Conservation (phyloP, 2,113 vertebrate species). For the Siphamia tubifer region DNA sequence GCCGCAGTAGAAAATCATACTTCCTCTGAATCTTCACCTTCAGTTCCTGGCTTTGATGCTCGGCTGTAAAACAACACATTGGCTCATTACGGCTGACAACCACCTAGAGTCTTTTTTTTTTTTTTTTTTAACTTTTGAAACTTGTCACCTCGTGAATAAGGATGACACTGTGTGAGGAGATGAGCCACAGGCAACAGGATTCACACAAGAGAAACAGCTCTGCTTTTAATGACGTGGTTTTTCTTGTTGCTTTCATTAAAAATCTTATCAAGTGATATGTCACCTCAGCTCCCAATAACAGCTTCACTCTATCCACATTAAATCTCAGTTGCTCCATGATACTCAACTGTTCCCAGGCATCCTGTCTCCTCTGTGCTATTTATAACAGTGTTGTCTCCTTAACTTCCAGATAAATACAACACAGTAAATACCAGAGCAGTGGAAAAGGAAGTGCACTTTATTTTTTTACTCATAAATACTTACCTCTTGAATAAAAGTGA, state of each 20-base stretch:
- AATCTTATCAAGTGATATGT: background rate
- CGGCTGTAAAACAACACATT: constrained; percentile 6
- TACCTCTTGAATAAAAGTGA: no score
- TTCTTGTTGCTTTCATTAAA: background rate
- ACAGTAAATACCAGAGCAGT: no score
- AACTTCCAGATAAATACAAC: background rate
- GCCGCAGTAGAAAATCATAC: background rate
- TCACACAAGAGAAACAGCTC: background rate
- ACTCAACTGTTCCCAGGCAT: background rate
- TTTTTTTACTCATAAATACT: no score
- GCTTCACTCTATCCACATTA: background rate
- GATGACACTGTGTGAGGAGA: background rate
- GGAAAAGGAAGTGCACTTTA: no score
- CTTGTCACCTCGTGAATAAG: background rate
- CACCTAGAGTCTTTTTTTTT: background rate
- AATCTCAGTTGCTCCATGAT: background rate
- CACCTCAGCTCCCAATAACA: background rate
- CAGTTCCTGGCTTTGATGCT: constrained; percentile 13
- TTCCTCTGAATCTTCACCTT: background rate
- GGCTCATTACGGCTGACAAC: constrained; percentile 20
- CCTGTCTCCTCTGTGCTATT: background rate
- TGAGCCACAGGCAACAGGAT: background rate
- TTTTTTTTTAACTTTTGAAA: constrained; percentile 20
- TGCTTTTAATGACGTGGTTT: background rate
- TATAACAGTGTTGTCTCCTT: background rate